phyloP scores from a whole-genome alignment of 2,113 vertebrate genomes.

The Spermophilus dauricus region DNA sequence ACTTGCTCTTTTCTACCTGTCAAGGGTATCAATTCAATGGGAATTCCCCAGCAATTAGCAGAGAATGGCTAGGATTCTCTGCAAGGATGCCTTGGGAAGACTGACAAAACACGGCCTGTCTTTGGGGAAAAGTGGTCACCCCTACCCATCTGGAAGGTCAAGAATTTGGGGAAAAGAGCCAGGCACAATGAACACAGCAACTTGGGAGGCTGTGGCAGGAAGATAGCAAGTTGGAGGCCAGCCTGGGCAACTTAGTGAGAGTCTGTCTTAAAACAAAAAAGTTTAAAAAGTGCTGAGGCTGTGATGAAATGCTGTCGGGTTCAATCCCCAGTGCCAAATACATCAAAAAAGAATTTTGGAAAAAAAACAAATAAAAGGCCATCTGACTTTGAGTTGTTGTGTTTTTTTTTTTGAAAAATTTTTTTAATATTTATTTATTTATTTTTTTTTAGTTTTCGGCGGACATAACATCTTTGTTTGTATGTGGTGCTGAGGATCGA shows the following conservation, averaged over 20 bases:
- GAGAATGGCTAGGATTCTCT: not conserved
- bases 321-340: not conserved
- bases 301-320: too few species aligned
- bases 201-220: not conserved
- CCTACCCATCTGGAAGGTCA: not conserved
- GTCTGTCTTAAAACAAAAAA: not conserved
- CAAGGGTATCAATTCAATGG: not conserved
- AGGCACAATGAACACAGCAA: not conserved
- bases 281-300: not conserved
- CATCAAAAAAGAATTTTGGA: too few species aligned
- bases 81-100: not conserved
- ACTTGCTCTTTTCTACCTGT: not conserved
- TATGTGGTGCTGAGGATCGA: too few species aligned
- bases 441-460: too few species aligned
- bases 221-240: not conserved
- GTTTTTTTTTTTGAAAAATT: too few species aligned
- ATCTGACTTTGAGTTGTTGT: not conserved
- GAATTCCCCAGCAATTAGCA: not conserved
- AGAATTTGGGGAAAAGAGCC: not conserved
- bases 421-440: too few species aligned
- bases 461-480: too few species aligned
- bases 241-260: not conserved
- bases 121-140: not conserved
- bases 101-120: not conserved
- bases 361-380: not conserved